Evolutionary conservation across 2,113 vertebrate genomes (phyloP), one percentile per base, ranked within the genome.

Genomic region (Syngnathoides biaculeatus): DNA sequence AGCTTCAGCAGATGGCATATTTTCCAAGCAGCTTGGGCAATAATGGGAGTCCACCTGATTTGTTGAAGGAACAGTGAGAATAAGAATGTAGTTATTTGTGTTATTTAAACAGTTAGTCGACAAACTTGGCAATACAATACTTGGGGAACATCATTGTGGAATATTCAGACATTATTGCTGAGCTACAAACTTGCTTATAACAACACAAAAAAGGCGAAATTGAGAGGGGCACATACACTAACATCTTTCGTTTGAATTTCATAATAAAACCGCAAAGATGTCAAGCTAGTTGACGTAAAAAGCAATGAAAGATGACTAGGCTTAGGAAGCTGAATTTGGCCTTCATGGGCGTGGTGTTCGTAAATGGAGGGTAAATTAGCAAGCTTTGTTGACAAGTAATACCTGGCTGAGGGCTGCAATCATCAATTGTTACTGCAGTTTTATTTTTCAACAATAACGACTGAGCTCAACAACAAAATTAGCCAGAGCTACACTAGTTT

Each of bases 1-100:
- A n/a, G 97, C 97, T 88, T 99, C 97, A 73, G 97, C 97, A 13
- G 97, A 98, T 0, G 97, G 97, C 97, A 99, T 99, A 84, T 98
- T 99, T 86, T 99, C 97, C 92, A 99, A 74, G 82, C 97, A 99
- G 86, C 97, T 99, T 61, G 97, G 97, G 75, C 97, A 99, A 79
- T 98, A 99, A 84, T 99, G 97, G 2, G 97, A 99, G 80, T 99
- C 97, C 86, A 99, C 97, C 97, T 99, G 85, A 63, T 63, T 7
- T 60, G 17, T 43, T 11, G 67, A 14, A 50, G 5, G 1, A 20
- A 35, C 35, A 39, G 10, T 40, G 4, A n/a, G 48, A 40, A 55
- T 59, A 38, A 59, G 20, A 10, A 35, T 26, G 4, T 4, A 24
- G 22, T 42, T 61, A 39, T 61, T 42, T 22, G 14, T 57, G 22